Base-by-base conservation (phyloP, 2,888 invertebrate genomes). In the Brenthis daphne region DNA sequence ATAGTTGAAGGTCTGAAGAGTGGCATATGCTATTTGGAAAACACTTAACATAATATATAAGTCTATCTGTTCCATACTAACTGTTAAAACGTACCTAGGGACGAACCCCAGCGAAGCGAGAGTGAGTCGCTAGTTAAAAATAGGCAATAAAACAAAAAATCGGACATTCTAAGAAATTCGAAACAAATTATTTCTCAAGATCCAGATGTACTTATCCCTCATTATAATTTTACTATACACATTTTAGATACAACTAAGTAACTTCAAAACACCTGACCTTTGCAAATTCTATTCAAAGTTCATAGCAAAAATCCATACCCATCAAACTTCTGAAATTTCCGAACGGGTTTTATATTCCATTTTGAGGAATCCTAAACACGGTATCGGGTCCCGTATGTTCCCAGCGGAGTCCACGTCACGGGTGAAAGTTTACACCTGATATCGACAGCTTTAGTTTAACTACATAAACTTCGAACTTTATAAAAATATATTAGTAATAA, bases 341-440 rank as follows among this genome's bases (percentile, higher is more conserved):
- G 57, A 56, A 43, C 54, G 29, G 64, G 60, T 67, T 71, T 61
- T 69, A 69, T 72, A 68, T 73, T 72, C 72, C 70, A 73, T 72
- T 74, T 65, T 56, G 54, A 64, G 57, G 66, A 55, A 71, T 69
- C 68, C 74, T 56, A 69, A 74, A 74, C 64, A 67, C 70, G 71
- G 63, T 67, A 68, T 54, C 67, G 54, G 71, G 68, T 68, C 68
- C 68, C 65, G 65, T 60, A 65, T 65, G 64, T 61, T 70, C 73
- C 74, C 67, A 74, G 67, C 69, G 71, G 71, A 66, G 65, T 51
- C 68, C 67, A 68, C 77, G 77, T 72, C 78, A 73, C 77, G 71
- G 67, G 81, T 76, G 83, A 83, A 87, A 87, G 80, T 87, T 86
- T 85, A 82, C 85, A 87, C 85, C 87, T 86, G 87, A 68, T 85